Evolutionary conservation across 2,888 invertebrate species (phyloP).

Genomic region (Rotaria macrura): DNA sequence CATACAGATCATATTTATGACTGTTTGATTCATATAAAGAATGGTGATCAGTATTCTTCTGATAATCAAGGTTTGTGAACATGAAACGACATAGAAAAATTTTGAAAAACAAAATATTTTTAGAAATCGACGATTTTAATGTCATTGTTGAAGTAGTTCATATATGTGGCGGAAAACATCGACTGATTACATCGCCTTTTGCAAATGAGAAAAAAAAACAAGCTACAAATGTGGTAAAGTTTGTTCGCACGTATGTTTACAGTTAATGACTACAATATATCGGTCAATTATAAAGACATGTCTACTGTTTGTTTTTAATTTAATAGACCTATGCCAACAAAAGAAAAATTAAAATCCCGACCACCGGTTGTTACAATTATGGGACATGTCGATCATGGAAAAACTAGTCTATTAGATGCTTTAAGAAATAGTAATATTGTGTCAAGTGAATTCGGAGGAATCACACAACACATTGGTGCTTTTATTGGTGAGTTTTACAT

Average conservation of each 20-base stretch:
- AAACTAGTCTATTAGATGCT: slow-evolving; percentile 85
- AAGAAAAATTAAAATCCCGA: slow-evolving; percentile 60
- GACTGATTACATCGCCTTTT: not conserved
- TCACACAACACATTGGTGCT: slow-evolving; percentile 96
- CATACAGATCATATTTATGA: slow-evolving; percentile 34
- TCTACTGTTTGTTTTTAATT: not conserved
- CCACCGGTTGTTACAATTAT: slow-evolving; percentile 93
- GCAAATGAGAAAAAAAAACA: not conserved
- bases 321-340: slow-evolving; percentile 59
- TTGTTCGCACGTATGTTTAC: not conserved
- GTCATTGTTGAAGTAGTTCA: slow-evolving; percentile 62
- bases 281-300: no score
- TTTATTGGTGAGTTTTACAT: slow-evolving; percentile 53
- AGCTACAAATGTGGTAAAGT: not conserved
- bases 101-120: not conserved
- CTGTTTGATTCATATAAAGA: slow-evolving; percentile 30
- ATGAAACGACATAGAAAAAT: not conserved
- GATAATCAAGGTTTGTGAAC: not conserved
- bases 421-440: slow-evolving; percentile 74
- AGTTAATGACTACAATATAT: not conserved
- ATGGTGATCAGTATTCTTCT: not conserved
- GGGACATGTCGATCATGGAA: slow-evolving; percentile 99
- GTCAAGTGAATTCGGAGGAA: slow-evolving; percentile 86
- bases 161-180: slow-evolving; percentile 59
- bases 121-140: slow-evolving; percentile 58